A percentile compares a stretch with the other conserved stretches of the same genome.
Conservation (phyloP, 2,888 invertebrate species). For the Eupithecia pulchellata region DNA sequence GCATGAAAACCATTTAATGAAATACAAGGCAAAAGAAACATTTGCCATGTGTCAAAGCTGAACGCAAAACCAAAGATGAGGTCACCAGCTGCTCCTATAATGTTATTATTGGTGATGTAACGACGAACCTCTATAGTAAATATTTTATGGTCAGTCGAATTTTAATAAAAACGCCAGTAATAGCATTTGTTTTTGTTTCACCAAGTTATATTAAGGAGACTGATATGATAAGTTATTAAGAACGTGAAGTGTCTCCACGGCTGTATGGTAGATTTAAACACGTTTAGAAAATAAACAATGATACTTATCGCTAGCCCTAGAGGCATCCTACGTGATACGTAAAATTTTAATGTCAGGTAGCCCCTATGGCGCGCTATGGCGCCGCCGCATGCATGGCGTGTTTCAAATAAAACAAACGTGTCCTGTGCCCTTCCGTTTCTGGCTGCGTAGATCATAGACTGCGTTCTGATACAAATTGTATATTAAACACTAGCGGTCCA, state of each 20-base stretch:
- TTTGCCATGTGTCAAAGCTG: constrained; percentile 10
- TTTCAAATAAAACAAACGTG: not conserved
- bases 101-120: constrained; percentile 15
- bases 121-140: constrained; percentile 13
- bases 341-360: not conserved
- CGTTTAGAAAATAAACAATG: constrained; percentile 4
- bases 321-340: constrained; percentile 2
- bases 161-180: not conserved
- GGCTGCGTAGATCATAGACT: not conserved
- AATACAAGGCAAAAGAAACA: constrained; percentile 1
- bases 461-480: no score
- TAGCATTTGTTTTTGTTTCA: not conserved
- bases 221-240: not conserved
- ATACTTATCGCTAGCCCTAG: not conserved
- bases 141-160: not conserved
- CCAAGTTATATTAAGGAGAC: no score
- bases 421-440: not conserved
- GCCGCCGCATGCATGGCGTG: no score
- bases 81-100: constrained; percentile 20
- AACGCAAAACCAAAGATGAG: constrained; percentile 24
- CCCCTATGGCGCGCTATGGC: no score
- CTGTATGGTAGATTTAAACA: not conserved
- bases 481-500: no score
- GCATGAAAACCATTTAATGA: not conserved
- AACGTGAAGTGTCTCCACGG: not conserved